Evolutionary conservation across 2,113 vertebrate genomes (phyloP), one percentile per base, ranked within the genome.

Genomic region (Larimichthys crocea): DNA sequence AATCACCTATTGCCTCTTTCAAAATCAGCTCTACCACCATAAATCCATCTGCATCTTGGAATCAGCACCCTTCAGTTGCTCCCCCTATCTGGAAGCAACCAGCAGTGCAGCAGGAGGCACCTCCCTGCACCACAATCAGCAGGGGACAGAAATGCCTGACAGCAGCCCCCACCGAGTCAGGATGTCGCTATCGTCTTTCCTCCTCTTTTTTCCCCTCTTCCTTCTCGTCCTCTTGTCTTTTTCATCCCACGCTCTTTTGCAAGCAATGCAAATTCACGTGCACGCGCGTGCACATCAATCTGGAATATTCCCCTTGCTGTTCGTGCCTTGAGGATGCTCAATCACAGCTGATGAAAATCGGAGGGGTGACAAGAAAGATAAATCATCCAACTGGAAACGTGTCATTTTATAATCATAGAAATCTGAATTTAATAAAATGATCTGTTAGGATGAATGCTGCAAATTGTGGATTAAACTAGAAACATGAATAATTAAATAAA

Each of bases 71-170:
- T 55, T 19, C 10, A 61, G 19, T 46, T 68, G 83, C 80, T 55
- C 84, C 90, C 84, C 65, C 85, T 83, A 15, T 83, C 75, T 80
- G 74, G 42, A 5, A 17, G 12, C 1, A 52, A 8, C 22, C 63
- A 22, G 67, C 11, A 46, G 22, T 90, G 89, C 85, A 92, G 85
- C 77, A 86, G 52, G 72, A 92, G 91, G 85, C 84, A 57, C 86
- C 90, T 86, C 90, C 87, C 91, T 90, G 90, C 88, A 80, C 86
- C 80, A 92, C 71, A 85, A 53, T 73, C 79, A 40, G 31, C 80
- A 81, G 53, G 67, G 69, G 19, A 89, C 67, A 85, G 10, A 83
- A 83, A 79, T 70, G 75, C 63, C 65, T 66, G 85, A 71, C 69
- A 74, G 55, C 84, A 84, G 71, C 74, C 65, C 31, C 74, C 55